Base-by-base conservation (phyloP, 2,113 vertebrate genomes). In the Nematolebias whitei region DNA sequence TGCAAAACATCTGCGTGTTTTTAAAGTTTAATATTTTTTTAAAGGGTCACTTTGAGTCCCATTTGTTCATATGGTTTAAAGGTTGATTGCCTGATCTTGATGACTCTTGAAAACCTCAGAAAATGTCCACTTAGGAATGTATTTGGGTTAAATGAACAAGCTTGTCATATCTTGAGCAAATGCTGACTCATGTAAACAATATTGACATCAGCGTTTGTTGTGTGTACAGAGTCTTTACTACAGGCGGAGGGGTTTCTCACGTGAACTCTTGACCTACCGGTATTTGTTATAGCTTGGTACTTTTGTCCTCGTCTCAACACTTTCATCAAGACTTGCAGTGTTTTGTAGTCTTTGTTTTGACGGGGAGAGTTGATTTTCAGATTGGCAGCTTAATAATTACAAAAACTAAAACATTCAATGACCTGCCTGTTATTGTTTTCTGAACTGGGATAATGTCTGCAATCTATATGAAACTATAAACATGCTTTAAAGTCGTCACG, bases 1-100 rank as follows among this genome's bases (percentile, higher is more conserved):
- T n/a, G 18, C 44, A 19, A 19, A 70, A 26, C 65, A 60, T 18
- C 23, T 63, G 40, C 10, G n/a, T 47, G 40, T 62, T 48, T 4
- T 15, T 14, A 41, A 3, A 41, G 40, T 15, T 15, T 3, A 9
- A 19, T 35, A 10, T 9, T 19, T 45, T 5, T 45, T 5, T 19
- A 18, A 10, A 2, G 4, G 3, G 19, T 47, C 26, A 29, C 3
- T 29, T 29, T 29, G n/a, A n/a, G 26, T 29, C 26, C 26, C 3
- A 29, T 1, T 47, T 9, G n/a, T 47, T 20, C 19, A 47, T 19
- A 2, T 12, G n/a, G 20, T 8, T 47, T 44, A n/a, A 44, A 44
- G 43, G 44, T 6, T 10, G 32, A 10, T 35, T 10, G 32, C 32
- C 32, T 47, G 43, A n/a, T 44, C 16, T 18, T 7, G n/a, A 12